Conservation (phyloP, 2,888 invertebrate genomes). For the Ichneumon xanthorius region DNA sequence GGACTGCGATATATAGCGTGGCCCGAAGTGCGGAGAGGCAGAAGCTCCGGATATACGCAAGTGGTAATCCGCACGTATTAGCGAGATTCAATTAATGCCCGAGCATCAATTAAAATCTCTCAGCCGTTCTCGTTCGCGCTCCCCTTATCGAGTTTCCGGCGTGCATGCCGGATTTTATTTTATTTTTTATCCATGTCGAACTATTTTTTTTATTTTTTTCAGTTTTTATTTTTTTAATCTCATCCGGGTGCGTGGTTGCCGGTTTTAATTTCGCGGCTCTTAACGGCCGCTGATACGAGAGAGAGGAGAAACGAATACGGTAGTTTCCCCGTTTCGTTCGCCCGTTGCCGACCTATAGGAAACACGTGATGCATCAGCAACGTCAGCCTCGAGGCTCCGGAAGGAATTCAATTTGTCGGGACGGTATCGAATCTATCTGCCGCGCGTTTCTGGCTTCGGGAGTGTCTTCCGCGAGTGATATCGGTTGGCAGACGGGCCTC, state of each 20-base stretch:
- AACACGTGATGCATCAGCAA: conserved; percentile 59
- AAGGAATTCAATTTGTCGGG: conserved; percentile 68
- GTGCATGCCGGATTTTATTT: conserved; percentile 9
- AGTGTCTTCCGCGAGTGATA: background rate
- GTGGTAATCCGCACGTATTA: conserved; percentile 45
- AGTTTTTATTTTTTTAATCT: conserved; percentile 18
- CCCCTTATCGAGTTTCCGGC: background rate
- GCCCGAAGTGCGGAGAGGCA: conserved; percentile 9
- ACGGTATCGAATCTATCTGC: conserved; percentile 64
- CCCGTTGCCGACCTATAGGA: conserved; percentile 2
- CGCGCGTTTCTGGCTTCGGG: conserved; percentile 52
- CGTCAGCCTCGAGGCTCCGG: conserved; percentile 56
- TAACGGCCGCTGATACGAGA: conserved; percentile 52
- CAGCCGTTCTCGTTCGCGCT: conserved; percentile 5
- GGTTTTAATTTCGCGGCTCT: conserved; percentile 59
- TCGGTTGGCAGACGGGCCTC: conserved; percentile 2
- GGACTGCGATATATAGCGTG: conserved; percentile 14
- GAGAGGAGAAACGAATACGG: background rate
- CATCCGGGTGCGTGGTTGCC: conserved; percentile 43
- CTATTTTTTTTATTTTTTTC: background rate
- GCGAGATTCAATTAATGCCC: conserved; percentile 50
- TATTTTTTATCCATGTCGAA: background rate
- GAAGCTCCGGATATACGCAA: conserved; percentile 26
- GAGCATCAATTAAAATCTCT: conserved; percentile 45
- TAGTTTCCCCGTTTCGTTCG: too few species aligned